phyloP scores from a whole-genome alignment of 2,888 invertebrate genomes.

The Pachymerium ferrugineum region DNA sequence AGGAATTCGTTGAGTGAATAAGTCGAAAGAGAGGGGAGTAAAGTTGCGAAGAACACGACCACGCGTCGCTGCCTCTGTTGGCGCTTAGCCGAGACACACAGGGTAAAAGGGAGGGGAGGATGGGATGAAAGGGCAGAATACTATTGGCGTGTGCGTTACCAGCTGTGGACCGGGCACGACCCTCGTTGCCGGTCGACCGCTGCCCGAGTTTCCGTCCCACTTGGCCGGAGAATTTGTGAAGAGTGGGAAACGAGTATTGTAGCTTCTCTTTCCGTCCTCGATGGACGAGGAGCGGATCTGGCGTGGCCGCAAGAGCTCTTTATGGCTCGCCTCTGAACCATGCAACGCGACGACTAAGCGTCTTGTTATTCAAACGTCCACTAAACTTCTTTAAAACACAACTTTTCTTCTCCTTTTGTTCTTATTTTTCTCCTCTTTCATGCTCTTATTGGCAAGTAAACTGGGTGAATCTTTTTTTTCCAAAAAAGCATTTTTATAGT shows the following conservation, averaged over 20 bases:
- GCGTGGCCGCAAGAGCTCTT: constrained; percentile 13
- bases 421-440: not conserved
- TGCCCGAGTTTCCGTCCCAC: not conserved
- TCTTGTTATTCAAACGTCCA: not conserved
- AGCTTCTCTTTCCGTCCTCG: not conserved
- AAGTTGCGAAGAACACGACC: not conserved
- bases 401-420: not conserved
- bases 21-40: not conserved
- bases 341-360: not conserved
- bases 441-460: not conserved
- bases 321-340: constrained; percentile 13
- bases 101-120: not conserved
- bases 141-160: not conserved
- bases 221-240: constrained; percentile 13
- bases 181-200: not conserved
- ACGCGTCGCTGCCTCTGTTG: not conserved
- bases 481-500: not conserved
- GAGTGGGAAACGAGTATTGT: constrained; percentile 4
- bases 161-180: not conserved
- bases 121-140: not conserved
- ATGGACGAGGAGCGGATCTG: not conserved
- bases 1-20: not conserved
- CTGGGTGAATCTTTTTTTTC: too few species aligned
- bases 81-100: not conserved
- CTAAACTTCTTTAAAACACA: not conserved